A percentile compares a stretch with the other conserved stretches of the same genome.
phyloP scores from a whole-genome alignment of 2,888 invertebrate species.

The Dysmachus trigonus region DNA sequence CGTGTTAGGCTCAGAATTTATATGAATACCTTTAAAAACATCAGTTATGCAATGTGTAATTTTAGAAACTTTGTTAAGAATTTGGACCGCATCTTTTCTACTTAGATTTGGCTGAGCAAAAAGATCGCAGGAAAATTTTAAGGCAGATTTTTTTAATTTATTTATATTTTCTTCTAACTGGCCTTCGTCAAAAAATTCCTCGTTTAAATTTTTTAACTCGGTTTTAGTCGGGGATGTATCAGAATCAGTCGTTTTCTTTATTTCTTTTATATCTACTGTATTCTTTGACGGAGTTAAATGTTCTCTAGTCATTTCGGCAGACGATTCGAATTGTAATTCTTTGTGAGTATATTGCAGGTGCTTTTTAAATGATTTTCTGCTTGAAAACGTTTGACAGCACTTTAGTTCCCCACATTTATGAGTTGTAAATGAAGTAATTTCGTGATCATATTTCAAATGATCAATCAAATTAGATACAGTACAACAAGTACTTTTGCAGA shows the following conservation, averaged over 20 bases:
- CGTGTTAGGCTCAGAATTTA: background rate
- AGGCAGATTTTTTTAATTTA: background rate
- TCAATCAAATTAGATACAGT: no score
- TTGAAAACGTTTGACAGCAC: no score
- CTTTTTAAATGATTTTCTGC: no score
- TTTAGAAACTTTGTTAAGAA: background rate
- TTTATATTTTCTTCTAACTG: no score
- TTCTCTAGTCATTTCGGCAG: no score
- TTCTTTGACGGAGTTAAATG: background rate
- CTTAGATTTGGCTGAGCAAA: background rate
- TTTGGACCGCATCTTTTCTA: background rate
- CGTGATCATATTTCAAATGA: no score
- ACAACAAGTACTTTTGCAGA: no score
- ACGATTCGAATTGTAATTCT: no score
- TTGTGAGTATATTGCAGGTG: no score
- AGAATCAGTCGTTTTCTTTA: background rate
- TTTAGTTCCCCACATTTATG: background rate
- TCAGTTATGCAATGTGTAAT: background rate
- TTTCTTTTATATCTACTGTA: background rate
- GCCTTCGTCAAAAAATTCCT: background rate
- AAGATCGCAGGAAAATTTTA: background rate
- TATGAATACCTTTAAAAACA: background rate
- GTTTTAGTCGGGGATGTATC: background rate
- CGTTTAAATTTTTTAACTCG: background rate
- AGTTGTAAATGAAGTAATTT: no score